Percentiles rank a stretch among this genome's conserved stretches.
phyloP scores from a whole-genome alignment of 2,888 invertebrate genomes.

The Eudasyphora cyanicolor region DNA sequence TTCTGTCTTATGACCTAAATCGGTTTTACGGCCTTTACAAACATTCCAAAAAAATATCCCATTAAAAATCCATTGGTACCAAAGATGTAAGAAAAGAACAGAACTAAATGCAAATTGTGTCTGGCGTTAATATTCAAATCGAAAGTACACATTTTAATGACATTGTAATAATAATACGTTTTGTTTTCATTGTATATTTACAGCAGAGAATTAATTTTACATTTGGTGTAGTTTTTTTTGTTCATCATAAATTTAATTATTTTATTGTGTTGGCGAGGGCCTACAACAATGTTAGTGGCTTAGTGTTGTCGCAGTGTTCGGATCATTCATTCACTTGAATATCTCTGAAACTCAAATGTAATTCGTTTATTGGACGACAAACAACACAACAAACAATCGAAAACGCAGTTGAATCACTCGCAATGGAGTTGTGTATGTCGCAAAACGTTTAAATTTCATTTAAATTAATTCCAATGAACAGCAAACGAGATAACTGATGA shows the following conservation, averaged over 20 bases:
- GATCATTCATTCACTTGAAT: background rate
- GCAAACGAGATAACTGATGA: too few relatives aligned
- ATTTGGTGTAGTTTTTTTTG: background rate
- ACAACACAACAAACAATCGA: too few relatives aligned
- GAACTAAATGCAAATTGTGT: too few relatives aligned
- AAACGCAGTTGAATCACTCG: conserved; percentile 40
- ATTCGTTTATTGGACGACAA: conserved; percentile 23
- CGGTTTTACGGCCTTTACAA: too few relatives aligned
- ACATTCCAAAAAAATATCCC: too few relatives aligned
- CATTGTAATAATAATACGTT: too few relatives aligned
- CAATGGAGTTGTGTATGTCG: conserved; percentile 60
- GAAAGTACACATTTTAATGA: too few relatives aligned
- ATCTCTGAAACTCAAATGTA: conserved; percentile 17
- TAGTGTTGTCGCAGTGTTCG: background rate
- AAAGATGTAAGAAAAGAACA: too few relatives aligned
- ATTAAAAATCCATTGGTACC: too few relatives aligned
- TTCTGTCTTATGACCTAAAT: too few relatives aligned
- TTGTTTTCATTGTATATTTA: background rate
- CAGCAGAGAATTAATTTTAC: background rate
- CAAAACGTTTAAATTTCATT: conserved; percentile 62
- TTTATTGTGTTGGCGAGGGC: background rate
- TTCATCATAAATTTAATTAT: background rate
- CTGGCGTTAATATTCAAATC: too few relatives aligned
- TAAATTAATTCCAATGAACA: conserved; percentile 56
- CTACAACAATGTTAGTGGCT: too few relatives aligned